phyloP scores from a whole-genome alignment of 2,797 vertebrate genomes.

The Phrynocephalus guinanensis region DNA sequence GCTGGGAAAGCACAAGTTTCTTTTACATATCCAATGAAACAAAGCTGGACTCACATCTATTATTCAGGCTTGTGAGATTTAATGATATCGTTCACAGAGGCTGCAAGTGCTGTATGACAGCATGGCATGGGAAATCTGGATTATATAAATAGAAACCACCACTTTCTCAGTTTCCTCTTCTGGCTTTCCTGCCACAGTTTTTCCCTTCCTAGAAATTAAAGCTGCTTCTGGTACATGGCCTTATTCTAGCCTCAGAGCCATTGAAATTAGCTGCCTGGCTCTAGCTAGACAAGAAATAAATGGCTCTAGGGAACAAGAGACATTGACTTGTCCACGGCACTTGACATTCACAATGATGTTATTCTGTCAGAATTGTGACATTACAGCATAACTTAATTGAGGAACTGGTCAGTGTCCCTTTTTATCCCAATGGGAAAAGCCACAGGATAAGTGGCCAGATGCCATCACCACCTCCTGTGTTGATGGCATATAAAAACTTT shows the following conservation, averaged over 20 bases:
- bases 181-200: slow-evolving; percentile 20
- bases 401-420: slow-evolving; percentile 7
- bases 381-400: slow-evolving; percentile 16
- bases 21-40: neutral
- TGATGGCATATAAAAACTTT: too few relatives aligned
- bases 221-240: neutral
- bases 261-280: neutral
- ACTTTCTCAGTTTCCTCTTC: neutral
- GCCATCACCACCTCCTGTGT: too few relatives aligned
- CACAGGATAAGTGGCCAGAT: too few relatives aligned
- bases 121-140: slow-evolving; percentile 31
- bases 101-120: neutral
- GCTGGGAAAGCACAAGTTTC: neutral
- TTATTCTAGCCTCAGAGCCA: slow-evolving; percentile 30
- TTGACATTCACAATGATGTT: slow-evolving; percentile 14
- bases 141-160: slow-evolving; percentile 34
- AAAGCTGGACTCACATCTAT: neutral
- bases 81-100: neutral
- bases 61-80: neutral
- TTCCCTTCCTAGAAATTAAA: slow-evolving; percentile 25
- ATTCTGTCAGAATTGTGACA: slow-evolving; percentile 6
- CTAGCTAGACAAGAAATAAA: slow-evolving; percentile 11
- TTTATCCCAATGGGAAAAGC: neutral
- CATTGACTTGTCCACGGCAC: slow-evolving; percentile 23
- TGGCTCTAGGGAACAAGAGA: slow-evolving; percentile 25